These are phyloP conservation scores for Actinia equina DNA, from an alignment of 64 coral and sea anemone species.

Conservation along the genomic window DNA sequence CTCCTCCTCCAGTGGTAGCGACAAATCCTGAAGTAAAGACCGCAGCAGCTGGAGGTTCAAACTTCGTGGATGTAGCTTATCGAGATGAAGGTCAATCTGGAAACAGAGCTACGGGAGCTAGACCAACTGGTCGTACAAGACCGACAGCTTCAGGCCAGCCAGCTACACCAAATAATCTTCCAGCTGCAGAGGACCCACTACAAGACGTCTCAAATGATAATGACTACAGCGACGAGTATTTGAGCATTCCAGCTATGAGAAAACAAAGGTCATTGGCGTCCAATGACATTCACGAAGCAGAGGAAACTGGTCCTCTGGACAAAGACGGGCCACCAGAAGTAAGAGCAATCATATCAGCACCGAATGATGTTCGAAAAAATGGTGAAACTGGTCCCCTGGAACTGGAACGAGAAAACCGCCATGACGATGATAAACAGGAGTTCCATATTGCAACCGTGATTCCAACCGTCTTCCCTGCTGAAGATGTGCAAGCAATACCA, in stretches of 20 bases:
- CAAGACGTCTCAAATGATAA: neutral
- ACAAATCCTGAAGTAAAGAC: neutral
- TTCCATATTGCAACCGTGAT: neutral
- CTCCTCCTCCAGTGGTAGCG: neutral
- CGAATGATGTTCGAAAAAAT: neutral
- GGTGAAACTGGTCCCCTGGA: neutral
- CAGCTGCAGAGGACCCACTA: neutral
- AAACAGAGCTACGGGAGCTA: neutral
- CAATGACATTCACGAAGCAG: neutral
- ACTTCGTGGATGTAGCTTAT: neutral
- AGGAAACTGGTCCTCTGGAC: neutral
- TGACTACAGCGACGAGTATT: neutral
- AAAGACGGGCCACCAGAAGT: neutral
- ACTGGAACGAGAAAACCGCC: neutral
- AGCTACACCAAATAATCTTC: neutral
- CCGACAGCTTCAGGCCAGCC: neutral
- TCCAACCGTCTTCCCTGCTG: neutral
- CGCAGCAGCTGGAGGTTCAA: neutral
- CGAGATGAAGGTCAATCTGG: neutral
- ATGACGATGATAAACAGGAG: neutral
- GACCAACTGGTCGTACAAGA: neutral
- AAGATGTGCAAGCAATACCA: neutral
- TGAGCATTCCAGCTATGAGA: neutral
- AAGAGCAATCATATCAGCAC: neutral
- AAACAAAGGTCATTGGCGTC: slow-evolving; percentile 1